These are phyloP conservation scores for Cantharis flavilabris DNA, from an alignment of 2,888 invertebrate genomes.

Conservation along the genomic window DNA sequence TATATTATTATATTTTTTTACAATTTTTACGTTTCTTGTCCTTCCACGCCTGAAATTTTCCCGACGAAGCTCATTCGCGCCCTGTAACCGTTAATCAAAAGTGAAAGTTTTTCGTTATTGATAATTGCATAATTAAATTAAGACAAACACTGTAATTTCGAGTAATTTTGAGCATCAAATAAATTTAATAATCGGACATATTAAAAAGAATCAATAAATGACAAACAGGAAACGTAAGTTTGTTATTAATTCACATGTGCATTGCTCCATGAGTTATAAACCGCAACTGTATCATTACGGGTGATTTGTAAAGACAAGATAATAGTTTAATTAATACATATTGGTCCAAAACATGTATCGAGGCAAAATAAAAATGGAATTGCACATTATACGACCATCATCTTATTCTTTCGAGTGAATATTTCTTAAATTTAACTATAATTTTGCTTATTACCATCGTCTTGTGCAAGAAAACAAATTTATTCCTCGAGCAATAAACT, in stretches of 20 bases:
- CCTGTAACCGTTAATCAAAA: neutral
- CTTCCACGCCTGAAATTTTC: neutral
- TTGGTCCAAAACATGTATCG: constrained; percentile 43
- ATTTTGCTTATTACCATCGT: constrained; percentile 9
- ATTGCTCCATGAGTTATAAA: constrained; percentile 42
- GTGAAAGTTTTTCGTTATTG: neutral
- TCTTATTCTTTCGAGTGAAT: constrained; percentile 23
- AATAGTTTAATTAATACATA: constrained; percentile 53
- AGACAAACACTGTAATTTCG: neutral
- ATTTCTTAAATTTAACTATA: constrained; percentile 17
- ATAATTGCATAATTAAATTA: neutral
- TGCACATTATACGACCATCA: constrained; percentile 38
- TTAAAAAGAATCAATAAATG: constrained; percentile 16
- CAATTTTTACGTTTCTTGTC: neutral
- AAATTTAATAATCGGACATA: neutral
- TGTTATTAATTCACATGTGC: constrained; percentile 27
- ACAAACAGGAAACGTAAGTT: constrained; percentile 30
- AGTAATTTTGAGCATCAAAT: neutral
- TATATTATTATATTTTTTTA: neutral
- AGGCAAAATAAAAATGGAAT: constrained; percentile 41
- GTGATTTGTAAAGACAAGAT: constrained; percentile 52
- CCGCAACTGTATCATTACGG: constrained; percentile 49
- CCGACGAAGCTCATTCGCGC: neutral
- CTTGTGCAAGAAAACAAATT: neutral
- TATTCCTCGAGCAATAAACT: neutral